Conservation (phyloP, 2,888 invertebrate species). For the Amphipyra tragopoginis region DNA sequence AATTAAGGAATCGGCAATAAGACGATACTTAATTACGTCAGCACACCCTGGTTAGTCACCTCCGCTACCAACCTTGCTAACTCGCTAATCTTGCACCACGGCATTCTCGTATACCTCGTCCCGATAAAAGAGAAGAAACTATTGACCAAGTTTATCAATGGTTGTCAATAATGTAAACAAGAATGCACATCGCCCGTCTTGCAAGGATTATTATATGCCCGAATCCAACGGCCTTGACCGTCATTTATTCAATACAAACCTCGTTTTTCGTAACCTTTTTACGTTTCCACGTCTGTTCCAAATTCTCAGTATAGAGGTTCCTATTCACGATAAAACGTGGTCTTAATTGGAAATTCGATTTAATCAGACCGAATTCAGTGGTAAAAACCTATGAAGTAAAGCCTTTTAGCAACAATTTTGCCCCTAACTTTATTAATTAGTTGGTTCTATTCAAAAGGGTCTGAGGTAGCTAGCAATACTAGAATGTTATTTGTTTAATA, state of each 20-base stretch:
- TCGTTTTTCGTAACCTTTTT: not conserved
- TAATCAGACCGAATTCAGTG: conserved; percentile 4
- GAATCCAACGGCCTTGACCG: not conserved
- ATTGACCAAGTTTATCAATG: too few species aligned
- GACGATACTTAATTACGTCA: too few species aligned
- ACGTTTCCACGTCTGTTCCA: not conserved
- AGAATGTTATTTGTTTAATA: not conserved
- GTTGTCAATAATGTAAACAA: too few species aligned
- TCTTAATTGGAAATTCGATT: conserved; percentile 2
- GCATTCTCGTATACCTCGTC: too few species aligned
- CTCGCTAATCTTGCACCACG: too few species aligned
- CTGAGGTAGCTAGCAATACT: not conserved
- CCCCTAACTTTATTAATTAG: conserved; percentile 15
- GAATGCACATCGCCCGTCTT: too few species aligned
- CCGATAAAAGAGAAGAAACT: too few species aligned
- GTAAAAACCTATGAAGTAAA: not conserved
- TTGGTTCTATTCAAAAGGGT: conserved; percentile 8
- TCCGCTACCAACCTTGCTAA: too few species aligned
- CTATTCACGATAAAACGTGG: conserved; percentile 5
- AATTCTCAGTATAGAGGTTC: not conserved
- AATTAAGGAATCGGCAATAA: too few species aligned
- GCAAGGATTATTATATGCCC: too few species aligned
- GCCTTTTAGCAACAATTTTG: conserved; percentile 1
- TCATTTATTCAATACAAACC: not conserved
- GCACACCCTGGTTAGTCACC: too few species aligned